Evolutionary conservation across 2,113 vertebrate species (phyloP).

Genomic region (Felis chaus): DNA sequence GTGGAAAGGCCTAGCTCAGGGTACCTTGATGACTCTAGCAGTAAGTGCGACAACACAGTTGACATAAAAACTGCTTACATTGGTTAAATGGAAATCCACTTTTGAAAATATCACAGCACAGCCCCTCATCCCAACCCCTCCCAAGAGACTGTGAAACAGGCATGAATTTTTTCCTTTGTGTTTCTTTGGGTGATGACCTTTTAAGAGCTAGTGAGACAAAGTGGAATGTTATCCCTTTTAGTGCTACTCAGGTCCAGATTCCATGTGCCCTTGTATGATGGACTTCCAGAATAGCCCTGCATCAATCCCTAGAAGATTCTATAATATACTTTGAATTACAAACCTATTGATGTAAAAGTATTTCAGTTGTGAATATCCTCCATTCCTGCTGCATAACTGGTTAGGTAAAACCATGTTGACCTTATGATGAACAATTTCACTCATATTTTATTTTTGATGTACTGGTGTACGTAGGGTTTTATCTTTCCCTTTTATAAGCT

Average conservation of each 20-base stretch:
- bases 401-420: background rate
- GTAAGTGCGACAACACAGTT: background rate
- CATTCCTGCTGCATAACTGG: background rate
- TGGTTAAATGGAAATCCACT: constrained; percentile 46
- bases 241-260: background rate
- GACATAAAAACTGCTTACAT: background rate
- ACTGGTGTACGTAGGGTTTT: background rate
- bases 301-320: background rate
- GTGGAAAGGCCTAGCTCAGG: background rate
- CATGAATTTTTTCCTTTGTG: background rate
- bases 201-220: background rate
- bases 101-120: constrained; percentile 14
- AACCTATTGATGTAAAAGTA: background rate
- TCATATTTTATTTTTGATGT: constrained; percentile 17
- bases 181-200: background rate
- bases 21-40: background rate
- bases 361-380: constrained; percentile 2
- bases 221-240: background rate
- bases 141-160: background rate
- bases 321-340: constrained; percentile 20
- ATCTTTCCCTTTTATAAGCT: constrained; percentile 31
- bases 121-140: background rate
- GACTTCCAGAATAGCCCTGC: background rate
- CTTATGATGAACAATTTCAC: background rate
- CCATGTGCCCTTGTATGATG: background rate